A percentile compares a stretch with the other conserved stretches of the same genome.
phyloP scores from a whole-genome alignment of 2,797 vertebrate species.

The Acanthurus leucopareius region DNA sequence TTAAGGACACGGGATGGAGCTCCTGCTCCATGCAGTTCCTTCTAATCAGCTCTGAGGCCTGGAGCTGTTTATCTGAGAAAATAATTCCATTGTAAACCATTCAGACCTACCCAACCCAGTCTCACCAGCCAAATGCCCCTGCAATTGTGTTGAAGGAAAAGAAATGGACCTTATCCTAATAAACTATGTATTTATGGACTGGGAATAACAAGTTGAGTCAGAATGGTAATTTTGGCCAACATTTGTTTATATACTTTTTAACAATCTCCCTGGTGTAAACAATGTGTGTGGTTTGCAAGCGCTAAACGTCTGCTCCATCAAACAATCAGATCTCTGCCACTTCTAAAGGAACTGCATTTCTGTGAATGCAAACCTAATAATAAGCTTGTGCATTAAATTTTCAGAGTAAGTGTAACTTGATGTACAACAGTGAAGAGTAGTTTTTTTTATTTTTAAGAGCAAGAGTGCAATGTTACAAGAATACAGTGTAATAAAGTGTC shows the following conservation, averaged over 20 bases:
- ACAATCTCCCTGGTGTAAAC: slow-evolving; percentile 65
- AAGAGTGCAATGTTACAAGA: slow-evolving; percentile 12
- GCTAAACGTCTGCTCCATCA: slow-evolving; percentile 56
- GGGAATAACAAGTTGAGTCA: slow-evolving; percentile 58
- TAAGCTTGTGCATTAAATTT: slow-evolving; percentile 18
- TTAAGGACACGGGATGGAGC: slow-evolving; percentile 46
- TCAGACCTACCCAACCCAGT: slow-evolving; percentile 43
- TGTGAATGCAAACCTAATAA: slow-evolving; percentile 29
- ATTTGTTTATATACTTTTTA: slow-evolving; percentile 66
- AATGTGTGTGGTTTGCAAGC: slow-evolving; percentile 54
- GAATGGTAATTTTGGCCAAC: slow-evolving; percentile 57
- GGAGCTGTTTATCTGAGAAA: slow-evolving; percentile 69
- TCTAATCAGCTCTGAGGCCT: slow-evolving; percentile 46
- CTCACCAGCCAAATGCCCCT: slow-evolving; percentile 52
- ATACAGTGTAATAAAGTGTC: not conserved
- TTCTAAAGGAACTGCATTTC: slow-evolving; percentile 17
- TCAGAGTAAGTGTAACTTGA: slow-evolving; percentile 11
- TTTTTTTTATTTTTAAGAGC: too few relatives aligned
- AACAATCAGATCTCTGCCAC: slow-evolving; percentile 49
- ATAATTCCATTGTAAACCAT: slow-evolving; percentile 59
- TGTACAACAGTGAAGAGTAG: not conserved
- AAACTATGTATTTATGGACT: slow-evolving; percentile 67
- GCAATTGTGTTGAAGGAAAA: slow-evolving; percentile 62
- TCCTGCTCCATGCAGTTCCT: slow-evolving; percentile 26
- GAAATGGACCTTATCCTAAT: slow-evolving; percentile 64